These are phyloP conservation scores for Stichodactyla mertensii DNA, from an alignment of 64 coral and sea anemone species.

Conservation along the genomic window DNA sequence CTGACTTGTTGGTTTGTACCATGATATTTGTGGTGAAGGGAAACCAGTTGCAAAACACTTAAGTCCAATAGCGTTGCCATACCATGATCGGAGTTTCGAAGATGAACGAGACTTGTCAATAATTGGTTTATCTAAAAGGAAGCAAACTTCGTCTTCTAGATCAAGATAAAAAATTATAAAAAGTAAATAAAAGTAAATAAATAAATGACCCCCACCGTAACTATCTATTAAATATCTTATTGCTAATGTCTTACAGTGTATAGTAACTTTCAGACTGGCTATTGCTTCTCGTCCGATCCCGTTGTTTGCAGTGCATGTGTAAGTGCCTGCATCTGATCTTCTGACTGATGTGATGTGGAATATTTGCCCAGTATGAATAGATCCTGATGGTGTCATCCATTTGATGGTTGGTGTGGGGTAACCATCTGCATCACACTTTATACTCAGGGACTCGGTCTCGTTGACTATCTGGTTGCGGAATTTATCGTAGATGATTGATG, in stretches of 20 bases:
- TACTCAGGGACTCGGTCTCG: not conserved
- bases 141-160: too few relatives aligned
- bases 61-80: not conserved
- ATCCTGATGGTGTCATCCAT: not conserved
- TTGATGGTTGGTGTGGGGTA: not conserved
- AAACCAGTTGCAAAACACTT: not conserved
- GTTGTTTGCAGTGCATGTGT: too few relatives aligned
- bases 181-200: too few relatives aligned
- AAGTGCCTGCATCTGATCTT: too few relatives aligned
- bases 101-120: not conserved
- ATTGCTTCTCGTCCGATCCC: too few relatives aligned
- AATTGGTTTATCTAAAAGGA: not conserved
- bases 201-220: too few relatives aligned
- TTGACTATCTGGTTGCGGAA: too few relatives aligned
- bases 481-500: too few relatives aligned
- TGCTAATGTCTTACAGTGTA: too few relatives aligned
- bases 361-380: not conserved
- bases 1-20: slow-evolving; percentile 4
- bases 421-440: not conserved
- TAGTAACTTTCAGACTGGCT: too few relatives aligned
- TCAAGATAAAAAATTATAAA: too few relatives aligned
- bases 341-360: too few relatives aligned
- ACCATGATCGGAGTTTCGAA: not conserved
- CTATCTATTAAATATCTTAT: not conserved
- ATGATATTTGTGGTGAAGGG: not conserved